These are phyloP conservation scores for Cinara cedri DNA, from an alignment of 2,888 invertebrate genomes.

Conservation along the genomic window DNA sequence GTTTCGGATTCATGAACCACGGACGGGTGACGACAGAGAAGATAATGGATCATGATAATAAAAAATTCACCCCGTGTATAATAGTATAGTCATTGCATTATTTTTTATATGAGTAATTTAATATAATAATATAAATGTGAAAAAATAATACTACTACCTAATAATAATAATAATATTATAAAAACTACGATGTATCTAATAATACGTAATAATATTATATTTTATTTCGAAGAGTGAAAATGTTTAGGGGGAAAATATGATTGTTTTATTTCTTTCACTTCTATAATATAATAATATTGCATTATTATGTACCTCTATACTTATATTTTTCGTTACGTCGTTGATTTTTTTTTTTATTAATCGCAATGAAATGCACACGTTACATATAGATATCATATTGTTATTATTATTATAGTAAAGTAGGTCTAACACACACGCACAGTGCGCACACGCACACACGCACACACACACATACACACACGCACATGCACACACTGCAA, in stretches of 20 bases:
- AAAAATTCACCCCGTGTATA: no score
- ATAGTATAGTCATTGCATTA: no score
- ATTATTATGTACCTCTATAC: not conserved
- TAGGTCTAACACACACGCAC: not conserved
- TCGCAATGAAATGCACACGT: not conserved
- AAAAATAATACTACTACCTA: no score
- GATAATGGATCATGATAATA: no score
- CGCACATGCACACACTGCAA: not conserved
- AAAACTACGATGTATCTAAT: no score
- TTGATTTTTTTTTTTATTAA: slow-evolving; percentile 8
- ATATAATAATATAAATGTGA: no score
- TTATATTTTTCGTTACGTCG: not conserved
- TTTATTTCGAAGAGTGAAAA: not conserved
- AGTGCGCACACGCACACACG: not conserved
- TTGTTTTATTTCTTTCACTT: not conserved
- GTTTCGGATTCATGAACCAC: no score
- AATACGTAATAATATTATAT: no score
- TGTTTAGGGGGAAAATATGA: not conserved
- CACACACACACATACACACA: not conserved
- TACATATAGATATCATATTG: not conserved
- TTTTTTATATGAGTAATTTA: no score
- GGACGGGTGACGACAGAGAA: no score
- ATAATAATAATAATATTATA: no score
- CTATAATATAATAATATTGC: not conserved
- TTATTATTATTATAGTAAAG: not conserved